Base-by-base conservation (phyloP, 2,797 vertebrate species). In the Chelon auratus region DNA sequence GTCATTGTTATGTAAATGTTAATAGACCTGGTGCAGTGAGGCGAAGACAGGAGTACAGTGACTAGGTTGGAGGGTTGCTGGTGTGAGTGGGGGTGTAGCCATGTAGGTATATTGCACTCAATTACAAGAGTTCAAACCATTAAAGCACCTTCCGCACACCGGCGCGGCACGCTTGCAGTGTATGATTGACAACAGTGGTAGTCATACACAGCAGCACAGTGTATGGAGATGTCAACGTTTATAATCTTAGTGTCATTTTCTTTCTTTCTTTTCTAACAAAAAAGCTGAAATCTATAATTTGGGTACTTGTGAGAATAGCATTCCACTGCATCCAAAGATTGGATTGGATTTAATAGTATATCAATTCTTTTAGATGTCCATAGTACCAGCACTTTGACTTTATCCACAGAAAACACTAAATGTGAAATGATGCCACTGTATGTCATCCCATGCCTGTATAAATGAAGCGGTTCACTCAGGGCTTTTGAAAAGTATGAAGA, bases 1-100 rank as follows among this genome's bases (percentile, higher is more conserved):
- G 81, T 82, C 85, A 90, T 92, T 91, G 89, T 91, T 80, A 92
- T 91, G 90, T 85, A 87, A 91, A 93, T 92, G 86, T 85, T 91
- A 89, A 90, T 87, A 83, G 82, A 87, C 58, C 74, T 30, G 64
- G 69, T 68, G 85, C 80, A 83, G 73, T 9, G 70, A 84, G 68
- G 81, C 70, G 45, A 42, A 54, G 68, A 70, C 37, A 5, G 50
- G 62, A 68, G 77, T 57, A 79, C 69, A 60, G 81, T 73, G 75
- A 73, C 50, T 47, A 47, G 74, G 58, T 52, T 26, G 50, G 47
- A 62, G 55, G 62, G 55, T 40, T 17, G 48, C 30, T 45, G 47
- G 58, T 22, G 54, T 3, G 42, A 40, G 70, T 57, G 43, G 39
- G 39, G 53, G 57, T 67, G 61, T 40, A 60, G 68, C 62, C 56